These are phyloP conservation scores for Drosophila sechellia DNA, from an alignment of 1,140 invertebrate species.

Conservation along the genomic window DNA sequence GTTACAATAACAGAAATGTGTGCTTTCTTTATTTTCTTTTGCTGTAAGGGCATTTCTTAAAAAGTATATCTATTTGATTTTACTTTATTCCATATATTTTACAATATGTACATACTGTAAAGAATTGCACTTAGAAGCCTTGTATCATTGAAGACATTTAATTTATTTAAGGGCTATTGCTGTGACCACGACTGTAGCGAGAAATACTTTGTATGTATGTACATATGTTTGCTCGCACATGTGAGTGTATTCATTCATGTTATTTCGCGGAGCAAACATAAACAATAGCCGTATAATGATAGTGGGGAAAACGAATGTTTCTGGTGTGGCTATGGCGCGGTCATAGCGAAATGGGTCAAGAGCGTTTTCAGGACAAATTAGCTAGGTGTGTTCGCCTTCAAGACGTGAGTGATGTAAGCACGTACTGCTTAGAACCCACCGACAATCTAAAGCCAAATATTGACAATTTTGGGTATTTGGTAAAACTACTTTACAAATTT, in stretches of 20 bases:
- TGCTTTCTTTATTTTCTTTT: too few species aligned
- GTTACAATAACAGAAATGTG: not conserved
- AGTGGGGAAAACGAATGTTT: constrained; percentile 50
- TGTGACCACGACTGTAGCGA: constrained; percentile 9
- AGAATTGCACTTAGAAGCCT: too few species aligned
- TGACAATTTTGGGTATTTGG: constrained; percentile 38
- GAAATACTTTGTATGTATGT: not conserved
- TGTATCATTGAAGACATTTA: not conserved
- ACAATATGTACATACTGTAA: not conserved
- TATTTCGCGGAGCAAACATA: constrained; percentile 37
- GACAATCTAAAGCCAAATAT: constrained; percentile 33
- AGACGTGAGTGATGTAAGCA: constrained; percentile 58
- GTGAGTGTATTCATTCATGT: constrained; percentile 57
- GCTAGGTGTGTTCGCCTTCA: constrained; percentile 55
- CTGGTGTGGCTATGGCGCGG: constrained; percentile 27
- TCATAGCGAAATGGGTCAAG: constrained; percentile 68
- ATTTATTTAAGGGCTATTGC: not conserved
- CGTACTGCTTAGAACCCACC: constrained; percentile 32
- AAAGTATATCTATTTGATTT: not conserved
- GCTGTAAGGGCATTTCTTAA: too few species aligned
- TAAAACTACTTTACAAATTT: constrained; percentile 45
- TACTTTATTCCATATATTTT: not conserved
- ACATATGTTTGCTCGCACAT: not conserved
- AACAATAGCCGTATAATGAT: constrained; percentile 81
- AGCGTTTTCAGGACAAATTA: constrained; percentile 74